Evolutionary conservation across 2,113 vertebrate species (phyloP), one percentile per base, ranked within the genome.

Genomic region (Potamarius usumacintae): DNA sequence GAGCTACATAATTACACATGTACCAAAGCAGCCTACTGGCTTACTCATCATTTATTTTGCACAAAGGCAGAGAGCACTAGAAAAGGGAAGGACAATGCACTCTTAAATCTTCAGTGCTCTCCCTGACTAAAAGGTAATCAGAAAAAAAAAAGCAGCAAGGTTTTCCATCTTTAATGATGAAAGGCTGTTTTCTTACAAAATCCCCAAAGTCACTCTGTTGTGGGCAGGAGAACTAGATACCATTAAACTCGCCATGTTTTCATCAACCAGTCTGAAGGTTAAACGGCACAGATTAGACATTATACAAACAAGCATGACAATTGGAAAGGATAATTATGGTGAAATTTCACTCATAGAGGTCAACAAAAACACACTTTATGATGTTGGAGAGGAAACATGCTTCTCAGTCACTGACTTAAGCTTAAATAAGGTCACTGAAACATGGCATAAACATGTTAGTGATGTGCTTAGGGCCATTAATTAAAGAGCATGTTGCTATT

Each of bases 241-340:
- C 14, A 8, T 20, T 22, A 65, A 83, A 55, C 50, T 67, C 48
- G 0, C 52, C 12, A 34, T 17, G 7, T 20, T 80, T 27, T 86
- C 53, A n/a, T 72, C 78, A 72, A 34, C 34, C 58, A 53, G 52
- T 50, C 52, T 62, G 67, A 74, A 67, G 79, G 74, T 87, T 82
- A 87, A 80, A 27, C 25, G 5, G 30, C 12, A 11, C 67, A 58
- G 65, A 87, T 87, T 82, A 87, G 25, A 74, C 25, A 1, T 34
- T 2, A 22, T 11, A 57, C 25, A n/a, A 81, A 80, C 79, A 87
- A 74, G 77, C 65, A n/a, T 25, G 34, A 74, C 86, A 87, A 87
- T 87, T 87, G 82, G 30, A 80, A 87, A 82, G 34, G 53, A 71
- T 87, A 74, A 87, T 87, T 81, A 86, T 22, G 58, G 52, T 25